A percentile compares a stretch with the other conserved stretches of the same genome.
Evolutionary conservation across 2,888 invertebrate species (phyloP).

Genomic region (Eupelmus urozonus): DNA sequence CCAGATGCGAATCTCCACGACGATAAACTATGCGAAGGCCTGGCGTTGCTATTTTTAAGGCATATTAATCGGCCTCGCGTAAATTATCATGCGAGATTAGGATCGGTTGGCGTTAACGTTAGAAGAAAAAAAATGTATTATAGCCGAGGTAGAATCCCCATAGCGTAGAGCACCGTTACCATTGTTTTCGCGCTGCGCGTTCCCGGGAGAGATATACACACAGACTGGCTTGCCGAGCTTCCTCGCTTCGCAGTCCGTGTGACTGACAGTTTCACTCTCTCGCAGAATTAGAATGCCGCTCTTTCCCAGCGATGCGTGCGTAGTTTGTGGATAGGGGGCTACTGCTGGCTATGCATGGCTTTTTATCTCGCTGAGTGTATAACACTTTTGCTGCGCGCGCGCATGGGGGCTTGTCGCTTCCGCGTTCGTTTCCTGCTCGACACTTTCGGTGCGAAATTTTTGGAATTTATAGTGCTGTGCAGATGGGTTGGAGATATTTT

Average conservation of each 20-base stretch:
- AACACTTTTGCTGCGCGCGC: background rate
- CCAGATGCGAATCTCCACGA: background rate
- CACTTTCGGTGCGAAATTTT: too few relatives aligned
- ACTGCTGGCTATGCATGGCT: too few relatives aligned
- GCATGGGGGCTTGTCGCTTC: background rate
- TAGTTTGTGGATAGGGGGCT: too few relatives aligned
- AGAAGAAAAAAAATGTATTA: slow-evolving; percentile 16
- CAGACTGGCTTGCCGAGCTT: too few relatives aligned
- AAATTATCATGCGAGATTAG: slow-evolving; percentile 33
- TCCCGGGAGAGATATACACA: slow-evolving; percentile 1
- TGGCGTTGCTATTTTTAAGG: slow-evolving; percentile 5
- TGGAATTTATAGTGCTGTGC: too few relatives aligned
- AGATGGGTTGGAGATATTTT: too few relatives aligned
- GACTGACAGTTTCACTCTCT: slow-evolving; percentile 38
- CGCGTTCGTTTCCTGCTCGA: too few relatives aligned
- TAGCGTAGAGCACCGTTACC: slow-evolving; percentile 30
- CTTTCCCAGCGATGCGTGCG: slow-evolving; percentile 7
- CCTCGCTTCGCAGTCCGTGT: background rate
- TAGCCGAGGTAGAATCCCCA: background rate
- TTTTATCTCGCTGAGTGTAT: background rate
- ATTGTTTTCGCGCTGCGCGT: slow-evolving; percentile 18
- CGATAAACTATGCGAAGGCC: too few relatives aligned
- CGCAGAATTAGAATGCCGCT: slow-evolving; percentile 19
- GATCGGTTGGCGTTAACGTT: background rate
- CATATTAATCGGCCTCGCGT: slow-evolving; percentile 26